A percentile compares a stretch with the other conserved stretches of the same genome.
Evolutionary conservation across 1,140 invertebrate genomes (phyloP).

Genomic region (Eufriesea mexicana): DNA sequence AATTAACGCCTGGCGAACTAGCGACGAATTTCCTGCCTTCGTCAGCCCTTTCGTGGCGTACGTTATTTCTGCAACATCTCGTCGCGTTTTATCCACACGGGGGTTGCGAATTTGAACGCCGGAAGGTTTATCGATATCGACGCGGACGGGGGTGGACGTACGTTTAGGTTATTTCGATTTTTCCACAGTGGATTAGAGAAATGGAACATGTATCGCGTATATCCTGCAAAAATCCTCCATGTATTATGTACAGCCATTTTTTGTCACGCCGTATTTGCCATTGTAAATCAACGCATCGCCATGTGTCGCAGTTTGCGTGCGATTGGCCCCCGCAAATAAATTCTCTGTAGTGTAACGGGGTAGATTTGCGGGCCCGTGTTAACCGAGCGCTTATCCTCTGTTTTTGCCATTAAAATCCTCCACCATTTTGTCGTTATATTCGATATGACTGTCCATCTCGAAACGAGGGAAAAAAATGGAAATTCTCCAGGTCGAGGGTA

Average conservation of each 20-base stretch:
- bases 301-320: neutral
- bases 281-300: slow-evolving; percentile 1
- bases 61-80: neutral
- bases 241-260: neutral
- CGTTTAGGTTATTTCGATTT: neutral
- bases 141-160: neutral
- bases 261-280: neutral
- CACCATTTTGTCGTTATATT: neutral
- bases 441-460: neutral
- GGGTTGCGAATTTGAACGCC: neutral
- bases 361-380: neutral
- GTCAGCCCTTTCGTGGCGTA: neutral
- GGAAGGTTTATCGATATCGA: neutral
- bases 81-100: neutral
- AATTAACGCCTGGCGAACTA: slow-evolving; percentile 31
- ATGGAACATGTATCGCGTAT: neutral
- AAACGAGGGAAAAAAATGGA: neutral
- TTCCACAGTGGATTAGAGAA: neutral
- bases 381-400: neutral
- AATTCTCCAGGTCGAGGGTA: no score
- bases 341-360: neutral
- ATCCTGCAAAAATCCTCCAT: neutral
- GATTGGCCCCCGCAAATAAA: neutral
- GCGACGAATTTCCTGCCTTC: neutral
- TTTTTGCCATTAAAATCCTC: neutral